phyloP scores from a whole-genome alignment of 2,797 vertebrate genomes.

The Anguilla obscura region DNA sequence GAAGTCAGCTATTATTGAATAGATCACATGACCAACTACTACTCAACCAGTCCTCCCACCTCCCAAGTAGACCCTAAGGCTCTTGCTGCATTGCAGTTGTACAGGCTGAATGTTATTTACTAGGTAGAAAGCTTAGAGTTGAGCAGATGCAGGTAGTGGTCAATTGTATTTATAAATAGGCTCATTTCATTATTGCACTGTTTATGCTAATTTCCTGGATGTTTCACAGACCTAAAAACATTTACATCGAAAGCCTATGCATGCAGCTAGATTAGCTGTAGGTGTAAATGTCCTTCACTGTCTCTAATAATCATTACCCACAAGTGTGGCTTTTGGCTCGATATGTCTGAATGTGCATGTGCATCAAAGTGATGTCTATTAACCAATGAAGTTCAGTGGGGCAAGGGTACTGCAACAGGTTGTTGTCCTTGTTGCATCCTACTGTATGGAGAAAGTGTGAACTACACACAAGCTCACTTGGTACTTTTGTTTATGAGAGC shows the following conservation, averaged over 20 bases:
- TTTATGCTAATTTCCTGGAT: background rate
- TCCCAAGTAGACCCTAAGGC: background rate
- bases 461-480: background rate
- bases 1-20: background rate
- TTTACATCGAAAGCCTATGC: background rate
- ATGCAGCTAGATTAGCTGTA: background rate
- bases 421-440: constrained; percentile 3
- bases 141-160: background rate
- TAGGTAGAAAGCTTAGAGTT: background rate
- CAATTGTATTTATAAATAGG: background rate
- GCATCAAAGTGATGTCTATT: background rate
- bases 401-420: background rate
- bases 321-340: background rate
- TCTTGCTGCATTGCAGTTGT: background rate
- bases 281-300: background rate
- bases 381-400: background rate
- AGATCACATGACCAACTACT: background rate
- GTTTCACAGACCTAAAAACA: background rate
- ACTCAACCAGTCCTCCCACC: background rate
- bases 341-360: background rate
- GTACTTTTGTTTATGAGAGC: background rate
- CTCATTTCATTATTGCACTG: background rate
- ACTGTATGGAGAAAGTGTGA: background rate
- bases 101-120: background rate
- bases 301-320: background rate